phyloP scores from a whole-genome alignment of 1,140 invertebrate species.

The Drosophila littoralis region DNA sequence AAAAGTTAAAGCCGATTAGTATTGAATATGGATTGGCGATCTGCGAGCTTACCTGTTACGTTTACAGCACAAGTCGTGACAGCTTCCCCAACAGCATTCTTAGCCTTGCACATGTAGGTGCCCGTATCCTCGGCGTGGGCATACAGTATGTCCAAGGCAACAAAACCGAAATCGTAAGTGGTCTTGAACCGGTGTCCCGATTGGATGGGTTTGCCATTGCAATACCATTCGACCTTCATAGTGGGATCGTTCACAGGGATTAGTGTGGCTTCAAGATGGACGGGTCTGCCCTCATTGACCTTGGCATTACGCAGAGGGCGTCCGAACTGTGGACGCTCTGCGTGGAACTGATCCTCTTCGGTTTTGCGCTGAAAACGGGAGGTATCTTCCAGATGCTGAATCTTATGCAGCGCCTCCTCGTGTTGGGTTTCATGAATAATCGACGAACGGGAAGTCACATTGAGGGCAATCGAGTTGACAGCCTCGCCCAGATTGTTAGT shows the following conservation, averaged over 20 bases:
- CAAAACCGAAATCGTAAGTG: conserved; percentile 98
- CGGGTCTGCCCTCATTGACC: conserved; percentile 93
- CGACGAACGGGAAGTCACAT: conserved; percentile 92
- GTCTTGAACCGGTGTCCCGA: conserved; percentile 96
- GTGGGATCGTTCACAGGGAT: conserved; percentile 97
- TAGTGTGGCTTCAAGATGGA: conserved; percentile 97
- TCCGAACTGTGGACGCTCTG: conserved; percentile 95
- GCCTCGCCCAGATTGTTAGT: conserved; percentile 94
- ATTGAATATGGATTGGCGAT: not conserved
- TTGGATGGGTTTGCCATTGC: conserved; percentile 95
- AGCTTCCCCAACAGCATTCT: conserved; percentile 95
- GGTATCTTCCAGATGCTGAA: conserved; percentile 95
- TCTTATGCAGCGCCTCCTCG: conserved; percentile 95
- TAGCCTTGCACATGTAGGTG: conserved; percentile 97
- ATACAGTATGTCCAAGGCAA: conserved; percentile 97
- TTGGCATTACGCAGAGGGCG: conserved; percentile 94
- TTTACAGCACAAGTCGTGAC: conserved; percentile 94
- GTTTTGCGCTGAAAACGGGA: conserved; percentile 90
- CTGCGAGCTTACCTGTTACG: conserved; percentile 89
- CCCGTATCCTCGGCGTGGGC: conserved; percentile 97
- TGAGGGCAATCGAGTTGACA: conserved; percentile 91
- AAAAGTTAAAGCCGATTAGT: conserved; percentile 60
- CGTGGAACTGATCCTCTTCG: conserved; percentile 90
- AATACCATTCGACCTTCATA: conserved; percentile 98
- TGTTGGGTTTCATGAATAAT: conserved; percentile 98